Evolutionary conservation across 2,113 vertebrate species (phyloP).

Genomic region (Mungos mungo): DNA sequence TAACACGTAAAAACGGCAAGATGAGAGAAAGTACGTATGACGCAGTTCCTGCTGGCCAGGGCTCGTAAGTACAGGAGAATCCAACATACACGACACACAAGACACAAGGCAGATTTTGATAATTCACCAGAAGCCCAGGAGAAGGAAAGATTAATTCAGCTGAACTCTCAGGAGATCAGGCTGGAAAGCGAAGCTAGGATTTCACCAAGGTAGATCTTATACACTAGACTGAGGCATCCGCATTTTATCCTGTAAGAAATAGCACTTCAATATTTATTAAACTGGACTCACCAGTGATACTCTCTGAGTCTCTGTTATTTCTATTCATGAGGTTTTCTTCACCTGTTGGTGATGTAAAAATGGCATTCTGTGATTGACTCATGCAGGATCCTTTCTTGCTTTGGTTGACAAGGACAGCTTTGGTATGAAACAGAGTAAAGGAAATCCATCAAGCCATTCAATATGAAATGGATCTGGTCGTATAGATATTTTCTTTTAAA

Average conservation of each 20-base stretch:
- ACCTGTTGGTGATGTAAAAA: constrained; percentile 85
- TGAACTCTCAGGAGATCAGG: not conserved
- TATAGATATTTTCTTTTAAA: constrained; percentile 23
- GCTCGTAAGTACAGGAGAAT: not conserved
- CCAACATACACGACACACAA: not conserved
- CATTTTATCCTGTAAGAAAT: not conserved
- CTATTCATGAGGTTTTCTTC: constrained; percentile 92
- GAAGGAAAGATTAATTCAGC: not conserved
- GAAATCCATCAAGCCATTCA: constrained; percentile 80
- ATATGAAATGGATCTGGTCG: constrained; percentile 40
- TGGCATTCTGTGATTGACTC: constrained; percentile 78
- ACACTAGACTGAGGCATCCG: not conserved
- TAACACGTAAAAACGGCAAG: not conserved
- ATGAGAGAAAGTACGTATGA: not conserved
- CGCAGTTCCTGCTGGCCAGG: not conserved
- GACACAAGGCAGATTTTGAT: not conserved
- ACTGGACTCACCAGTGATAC: constrained; percentile 88
- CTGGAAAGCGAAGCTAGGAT: not conserved
- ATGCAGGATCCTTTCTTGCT: constrained; percentile 72
- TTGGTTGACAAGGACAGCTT: constrained; percentile 78
- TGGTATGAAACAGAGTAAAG: constrained; percentile 67
- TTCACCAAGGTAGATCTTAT: not conserved
- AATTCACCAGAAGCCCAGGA: not conserved
- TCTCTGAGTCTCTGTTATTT: constrained; percentile 89
- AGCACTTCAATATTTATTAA: not conserved